phyloP scores from a whole-genome alignment of 2,797 vertebrate species.

The Melanotaenia boesemani region DNA sequence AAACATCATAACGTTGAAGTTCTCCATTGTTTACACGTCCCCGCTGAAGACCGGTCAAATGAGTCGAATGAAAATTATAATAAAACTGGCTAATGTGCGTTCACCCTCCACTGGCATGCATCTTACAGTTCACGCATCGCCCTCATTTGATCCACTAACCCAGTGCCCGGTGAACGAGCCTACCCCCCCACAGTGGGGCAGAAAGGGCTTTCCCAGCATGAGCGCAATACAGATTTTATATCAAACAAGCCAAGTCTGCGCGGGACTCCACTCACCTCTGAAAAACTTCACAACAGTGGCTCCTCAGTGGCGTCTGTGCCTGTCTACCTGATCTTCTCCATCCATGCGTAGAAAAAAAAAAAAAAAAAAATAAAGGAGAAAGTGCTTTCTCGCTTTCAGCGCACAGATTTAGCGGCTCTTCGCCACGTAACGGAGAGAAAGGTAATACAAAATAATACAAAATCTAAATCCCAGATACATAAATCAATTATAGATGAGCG shows the following conservation, averaged over 20 bases:
- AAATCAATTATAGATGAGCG: not conserved
- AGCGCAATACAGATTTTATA: not conserved
- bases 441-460: not conserved
- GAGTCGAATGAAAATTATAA: not conserved
- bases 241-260: not conserved
- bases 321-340: conserved; percentile 70
- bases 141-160: conserved; percentile 64
- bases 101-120: conserved; percentile 12
- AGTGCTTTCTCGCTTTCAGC: conserved; percentile 6
- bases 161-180: conserved; percentile 54
- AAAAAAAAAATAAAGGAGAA: not conserved
- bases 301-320: conserved; percentile 57
- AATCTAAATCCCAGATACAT: conserved; percentile 11
- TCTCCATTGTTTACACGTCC: not conserved
- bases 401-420: not conserved
- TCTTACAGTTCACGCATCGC: conserved; percentile 14
- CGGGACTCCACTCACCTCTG: conserved; percentile 73
- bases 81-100: not conserved
- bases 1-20: not conserved
- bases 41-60: not conserved
- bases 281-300: conserved; percentile 67
- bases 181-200: not conserved
- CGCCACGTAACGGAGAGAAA: not conserved
- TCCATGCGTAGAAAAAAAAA: conserved; percentile 54
- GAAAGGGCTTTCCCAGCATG: conserved; percentile 6